Base-by-base conservation (phyloP, 2,113 vertebrate genomes). In the Cryptotis parvus region DNA sequence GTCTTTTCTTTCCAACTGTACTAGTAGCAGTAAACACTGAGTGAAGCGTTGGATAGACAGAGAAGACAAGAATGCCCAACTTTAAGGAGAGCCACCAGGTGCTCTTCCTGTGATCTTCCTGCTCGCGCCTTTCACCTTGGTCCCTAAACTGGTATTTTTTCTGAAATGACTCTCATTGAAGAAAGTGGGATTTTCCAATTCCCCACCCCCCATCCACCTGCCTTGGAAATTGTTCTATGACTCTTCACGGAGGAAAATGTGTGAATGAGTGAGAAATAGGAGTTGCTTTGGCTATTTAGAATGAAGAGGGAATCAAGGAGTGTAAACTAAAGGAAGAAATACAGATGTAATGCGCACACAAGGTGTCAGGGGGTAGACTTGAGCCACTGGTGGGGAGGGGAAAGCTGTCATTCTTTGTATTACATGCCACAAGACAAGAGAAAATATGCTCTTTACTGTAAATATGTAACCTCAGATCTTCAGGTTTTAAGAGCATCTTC, bases 91-190 rank as follows among this genome's bases (percentile, higher is more conserved):
- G 29, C 31, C 20, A 8, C 11, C 29, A 22, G 15, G 27, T 20
- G 33, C 33, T 9, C 26, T 66, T 81, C 52, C 11, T 9, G 31
- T 45, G 49, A 45, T 43, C 18, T 35, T 73, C 1, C 9, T 55
- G 16, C 27, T 70, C 37, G 2, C 49, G 41, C 49, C 31, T 5
- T 9, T 16, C 18, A 66, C 70, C 69, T 70, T 35, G 6, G 9
- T 41, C 52, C 29, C 14, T 29, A 22, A 4, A 20, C 74, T 45
- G 33, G 0, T 76, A 76, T 80, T 27, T 68, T 81, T 77, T 89
- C n/a, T 74, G 49, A 84, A 92, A 91, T 43, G 73, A n/a, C n/a
- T n/a, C n/a, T 87, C 29, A 12, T 70, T 74, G 15, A 65, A 85
- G 12, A 6, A 73, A 43, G 37, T 70, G 41, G 55, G 24, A 58